Conservation (phyloP, 2,888 invertebrate species). For the Heliconius sara region DNA sequence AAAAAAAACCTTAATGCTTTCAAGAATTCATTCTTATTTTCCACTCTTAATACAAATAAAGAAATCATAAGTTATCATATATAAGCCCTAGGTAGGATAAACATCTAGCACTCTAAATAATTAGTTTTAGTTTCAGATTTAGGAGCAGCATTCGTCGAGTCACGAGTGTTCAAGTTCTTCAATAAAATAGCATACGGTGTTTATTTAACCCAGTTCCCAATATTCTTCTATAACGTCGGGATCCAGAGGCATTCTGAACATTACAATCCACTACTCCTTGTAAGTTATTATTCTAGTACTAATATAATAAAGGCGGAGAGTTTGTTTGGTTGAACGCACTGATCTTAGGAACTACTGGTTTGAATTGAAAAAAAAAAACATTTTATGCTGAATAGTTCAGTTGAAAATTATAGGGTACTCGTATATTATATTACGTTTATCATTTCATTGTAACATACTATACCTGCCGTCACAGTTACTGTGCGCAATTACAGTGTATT, state of each 20-base stretch:
- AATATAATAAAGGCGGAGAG: neutral
- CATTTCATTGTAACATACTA: no score
- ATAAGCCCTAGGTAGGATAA: neutral
- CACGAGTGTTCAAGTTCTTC: constrained; percentile 82
- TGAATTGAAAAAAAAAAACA: neutral
- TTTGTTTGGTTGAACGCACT: neutral
- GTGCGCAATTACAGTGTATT: no score
- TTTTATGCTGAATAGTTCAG: no score
- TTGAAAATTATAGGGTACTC: no score
- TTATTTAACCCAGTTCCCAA: constrained; percentile 86
- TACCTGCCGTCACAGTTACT: no score
- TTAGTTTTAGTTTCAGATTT: constrained; percentile 57
- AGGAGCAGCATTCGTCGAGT: constrained; percentile 79
- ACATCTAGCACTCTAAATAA: constrained; percentile 7
- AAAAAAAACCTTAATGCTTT: no score
- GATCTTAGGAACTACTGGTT: neutral
- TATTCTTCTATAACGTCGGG: constrained; percentile 87
- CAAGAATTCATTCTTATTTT: neutral
- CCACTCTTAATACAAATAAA: neutral
- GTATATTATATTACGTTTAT: no score
- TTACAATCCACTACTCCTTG: constrained; percentile 79
- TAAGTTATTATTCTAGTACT: constrained; percentile 60
- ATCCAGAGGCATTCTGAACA: constrained; percentile 77
- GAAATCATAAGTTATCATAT: neutral
- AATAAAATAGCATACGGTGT: constrained; percentile 85